A percentile compares a stretch with the other conserved stretches of the same genome.
phyloP scores from a whole-genome alignment of 2,113 vertebrate species.

The Lathamus discolor region DNA sequence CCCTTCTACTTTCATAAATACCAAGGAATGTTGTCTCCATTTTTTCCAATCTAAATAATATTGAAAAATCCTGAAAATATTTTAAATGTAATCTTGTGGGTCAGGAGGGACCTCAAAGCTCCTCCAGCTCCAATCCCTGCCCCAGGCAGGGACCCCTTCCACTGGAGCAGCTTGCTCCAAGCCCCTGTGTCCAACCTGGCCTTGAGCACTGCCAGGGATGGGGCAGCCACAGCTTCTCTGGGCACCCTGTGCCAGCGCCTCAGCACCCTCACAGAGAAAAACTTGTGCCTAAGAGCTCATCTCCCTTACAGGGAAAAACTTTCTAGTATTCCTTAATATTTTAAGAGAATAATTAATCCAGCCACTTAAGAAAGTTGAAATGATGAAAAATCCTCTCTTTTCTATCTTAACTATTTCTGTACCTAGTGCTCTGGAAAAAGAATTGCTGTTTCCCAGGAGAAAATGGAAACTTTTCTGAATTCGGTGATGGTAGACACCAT shows the following conservation, averaged over 20 bases:
- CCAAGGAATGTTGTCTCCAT: neutral
- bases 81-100: neutral
- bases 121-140: neutral
- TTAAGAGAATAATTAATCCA: neutral
- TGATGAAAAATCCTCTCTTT: neutral
- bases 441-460: neutral
- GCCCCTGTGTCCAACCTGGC: too few relatives aligned
- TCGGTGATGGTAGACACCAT: neutral
- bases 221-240: neutral
- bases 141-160: neutral
- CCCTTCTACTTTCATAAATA: neutral
- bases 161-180: too few relatives aligned
- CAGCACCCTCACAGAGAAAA: neutral
- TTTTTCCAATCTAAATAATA: neutral
- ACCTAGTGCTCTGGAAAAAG: neutral
- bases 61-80: neutral
- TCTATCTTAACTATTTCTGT: neutral
- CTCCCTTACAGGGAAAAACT: neutral
- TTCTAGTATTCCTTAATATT: neutral
- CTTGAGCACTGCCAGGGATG: too few relatives aligned
- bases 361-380: neutral
- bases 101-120: neutral
- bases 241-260: neutral
- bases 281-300: neutral
- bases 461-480: neutral